Percentiles rank a stretch among this genome's conserved stretches.
Evolutionary conservation across 2,113 vertebrate species (phyloP).

Genomic region (Junco hyemalis): DNA sequence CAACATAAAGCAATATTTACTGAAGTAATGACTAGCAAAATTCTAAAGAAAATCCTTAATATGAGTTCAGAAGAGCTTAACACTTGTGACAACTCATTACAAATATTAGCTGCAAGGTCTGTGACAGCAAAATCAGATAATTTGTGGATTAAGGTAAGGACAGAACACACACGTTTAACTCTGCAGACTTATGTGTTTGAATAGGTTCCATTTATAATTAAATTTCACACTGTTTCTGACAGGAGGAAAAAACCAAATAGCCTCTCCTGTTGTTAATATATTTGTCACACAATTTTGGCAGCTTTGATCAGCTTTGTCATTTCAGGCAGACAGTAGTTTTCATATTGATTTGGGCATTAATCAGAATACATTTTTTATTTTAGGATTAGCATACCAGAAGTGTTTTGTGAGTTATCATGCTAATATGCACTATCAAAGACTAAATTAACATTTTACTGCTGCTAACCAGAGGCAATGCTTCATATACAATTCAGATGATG

Average conservation of each 20-base stretch:
- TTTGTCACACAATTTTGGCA: constrained; percentile 15
- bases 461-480: constrained; percentile 56
- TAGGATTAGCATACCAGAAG: constrained; percentile 64
- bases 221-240: constrained; percentile 20
- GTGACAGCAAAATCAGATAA: not conserved
- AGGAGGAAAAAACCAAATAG: not conserved
- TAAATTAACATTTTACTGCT: constrained; percentile 71
- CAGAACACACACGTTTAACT: not conserved
- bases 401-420: constrained; percentile 64
- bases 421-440: constrained; percentile 69
- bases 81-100: not conserved
- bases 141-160: not conserved
- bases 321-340: constrained; percentile 50
- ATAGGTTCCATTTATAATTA: constrained; percentile 19
- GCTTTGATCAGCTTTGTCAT: constrained; percentile 58
- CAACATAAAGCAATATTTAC: not conserved
- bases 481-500: constrained; percentile 49
- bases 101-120: constrained; percentile 17
- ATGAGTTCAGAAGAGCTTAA: not conserved
- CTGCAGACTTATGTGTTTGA: not conserved
- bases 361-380: constrained; percentile 57
- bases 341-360: constrained; percentile 62
- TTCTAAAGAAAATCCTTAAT: not conserved
- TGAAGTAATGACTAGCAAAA: not conserved
- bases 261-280: not conserved